Evolutionary conservation across 2,113 vertebrate genomes (phyloP).

Genomic region (Pangasianodon gigas): DNA sequence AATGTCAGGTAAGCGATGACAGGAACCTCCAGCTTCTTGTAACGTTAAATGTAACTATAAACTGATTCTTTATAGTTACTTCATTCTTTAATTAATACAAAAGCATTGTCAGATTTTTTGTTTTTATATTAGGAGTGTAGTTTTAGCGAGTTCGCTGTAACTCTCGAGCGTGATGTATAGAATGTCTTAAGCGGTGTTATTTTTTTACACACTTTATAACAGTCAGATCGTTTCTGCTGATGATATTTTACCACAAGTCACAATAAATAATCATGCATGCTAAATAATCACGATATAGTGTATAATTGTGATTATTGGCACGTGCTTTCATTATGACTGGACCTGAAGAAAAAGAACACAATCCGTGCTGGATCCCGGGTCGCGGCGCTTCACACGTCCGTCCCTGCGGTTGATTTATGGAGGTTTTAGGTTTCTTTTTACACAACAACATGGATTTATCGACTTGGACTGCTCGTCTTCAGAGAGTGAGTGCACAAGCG

Average conservation of each 20-base stretch:
- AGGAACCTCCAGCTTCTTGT: not conserved
- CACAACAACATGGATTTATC: conserved; percentile 60
- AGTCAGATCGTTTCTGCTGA: not conserved
- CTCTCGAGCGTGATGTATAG: no score
- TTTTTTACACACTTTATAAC: no score
- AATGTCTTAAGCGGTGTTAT: no score
- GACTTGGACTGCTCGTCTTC: conserved; percentile 46
- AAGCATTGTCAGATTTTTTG: not conserved
- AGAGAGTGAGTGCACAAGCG: conserved; percentile 40
- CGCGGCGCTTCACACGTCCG: conserved; percentile 56
- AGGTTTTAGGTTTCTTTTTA: conserved; percentile 58
- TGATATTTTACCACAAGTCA: not conserved
- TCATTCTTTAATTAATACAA: not conserved
- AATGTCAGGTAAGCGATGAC: not conserved
- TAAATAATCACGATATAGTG: not conserved
- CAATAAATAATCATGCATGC: not conserved
- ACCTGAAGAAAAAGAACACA: not conserved
- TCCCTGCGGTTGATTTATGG: conserved; percentile 61
- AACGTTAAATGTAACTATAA: not conserved
- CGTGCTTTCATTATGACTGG: not conserved
- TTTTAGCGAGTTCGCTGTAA: no score
- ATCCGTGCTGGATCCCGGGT: not conserved
- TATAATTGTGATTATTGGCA: not conserved
- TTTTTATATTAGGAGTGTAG: not conserved
- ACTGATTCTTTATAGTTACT: no score